phyloP scores from a whole-genome alignment of 2,888 invertebrate genomes.

The Keiferia lycopersicella region DNA sequence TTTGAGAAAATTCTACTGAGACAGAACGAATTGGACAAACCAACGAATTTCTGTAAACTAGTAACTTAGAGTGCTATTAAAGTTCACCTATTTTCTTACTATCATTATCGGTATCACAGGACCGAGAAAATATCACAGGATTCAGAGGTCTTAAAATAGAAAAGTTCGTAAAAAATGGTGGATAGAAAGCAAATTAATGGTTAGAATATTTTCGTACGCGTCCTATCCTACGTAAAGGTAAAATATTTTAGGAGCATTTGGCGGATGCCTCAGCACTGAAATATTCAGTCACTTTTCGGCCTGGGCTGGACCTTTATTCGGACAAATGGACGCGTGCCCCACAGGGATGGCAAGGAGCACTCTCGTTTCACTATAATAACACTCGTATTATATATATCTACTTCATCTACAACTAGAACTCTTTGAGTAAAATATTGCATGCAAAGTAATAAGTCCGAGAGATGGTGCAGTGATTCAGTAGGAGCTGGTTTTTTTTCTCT shows the following conservation, averaged over 20 bases:
- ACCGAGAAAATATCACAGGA: too few species aligned
- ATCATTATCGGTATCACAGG: too few species aligned
- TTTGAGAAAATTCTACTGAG: not conserved
- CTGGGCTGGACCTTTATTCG: slow-evolving; percentile 53
- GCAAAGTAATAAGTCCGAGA: not conserved
- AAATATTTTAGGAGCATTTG: slow-evolving; percentile 40
- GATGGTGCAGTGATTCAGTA: slow-evolving; percentile 31
- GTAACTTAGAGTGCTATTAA: too few species aligned
- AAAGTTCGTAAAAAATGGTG: not conserved
- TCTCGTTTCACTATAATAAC: not conserved
- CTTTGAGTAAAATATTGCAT: not conserved
- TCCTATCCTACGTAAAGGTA: slow-evolving; percentile 12
- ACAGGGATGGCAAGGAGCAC: slow-evolving; percentile 12
- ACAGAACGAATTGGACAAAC: too few species aligned
- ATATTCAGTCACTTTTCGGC: slow-evolving; percentile 49
- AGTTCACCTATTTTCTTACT: too few species aligned
- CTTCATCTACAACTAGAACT: slow-evolving; percentile 17
- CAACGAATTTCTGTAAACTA: too few species aligned
- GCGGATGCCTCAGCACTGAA: slow-evolving; percentile 44
- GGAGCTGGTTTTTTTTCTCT: slow-evolving; percentile 13
- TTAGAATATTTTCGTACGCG: slow-evolving; percentile 12
- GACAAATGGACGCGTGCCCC: slow-evolving; percentile 26
- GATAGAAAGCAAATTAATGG: not conserved
- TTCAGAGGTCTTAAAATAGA: not conserved
- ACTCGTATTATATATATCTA: too few species aligned